Conservation (phyloP, 1,140 invertebrate genomes). For the Aphis craccivora region DNA sequence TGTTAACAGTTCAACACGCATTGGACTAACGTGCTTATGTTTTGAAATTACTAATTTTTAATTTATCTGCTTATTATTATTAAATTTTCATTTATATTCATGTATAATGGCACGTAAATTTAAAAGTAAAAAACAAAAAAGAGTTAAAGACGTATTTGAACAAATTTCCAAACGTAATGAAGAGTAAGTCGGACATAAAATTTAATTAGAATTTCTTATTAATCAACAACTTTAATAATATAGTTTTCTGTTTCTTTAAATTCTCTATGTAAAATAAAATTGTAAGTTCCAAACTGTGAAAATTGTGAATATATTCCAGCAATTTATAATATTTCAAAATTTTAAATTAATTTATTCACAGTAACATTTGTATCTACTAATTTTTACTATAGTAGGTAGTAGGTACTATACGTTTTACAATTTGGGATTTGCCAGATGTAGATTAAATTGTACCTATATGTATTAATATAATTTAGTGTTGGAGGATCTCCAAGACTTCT, state of each 20-base stretch:
- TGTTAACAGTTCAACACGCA: no score
- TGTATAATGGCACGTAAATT: constrained; percentile 34
- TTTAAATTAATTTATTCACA: not conserved
- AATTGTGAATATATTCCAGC: not conserved
- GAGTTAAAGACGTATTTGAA: constrained; percentile 49
- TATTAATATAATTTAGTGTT: no score
- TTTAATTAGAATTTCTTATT: not conserved
- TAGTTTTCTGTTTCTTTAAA: not conserved
- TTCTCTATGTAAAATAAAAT: not conserved
- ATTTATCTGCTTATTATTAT: not conserved
- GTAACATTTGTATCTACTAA: not conserved
- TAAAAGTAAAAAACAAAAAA: constrained; percentile 57
- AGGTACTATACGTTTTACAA: not conserved
- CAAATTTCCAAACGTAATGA: constrained; percentile 47
- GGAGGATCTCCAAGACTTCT: no score
- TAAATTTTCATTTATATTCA: not conserved
- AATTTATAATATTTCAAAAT: not conserved
- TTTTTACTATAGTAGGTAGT: no score
- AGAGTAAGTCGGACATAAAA: constrained; percentile 17
- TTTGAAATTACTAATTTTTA: not conserved
- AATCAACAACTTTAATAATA: not conserved
- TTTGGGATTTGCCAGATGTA: no score
- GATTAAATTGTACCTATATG: no score
- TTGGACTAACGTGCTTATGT: not conserved
- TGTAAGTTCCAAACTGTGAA: not conserved